Conservation (phyloP, 2,888 invertebrate genomes). For the Drosophila hamatofila region DNA sequence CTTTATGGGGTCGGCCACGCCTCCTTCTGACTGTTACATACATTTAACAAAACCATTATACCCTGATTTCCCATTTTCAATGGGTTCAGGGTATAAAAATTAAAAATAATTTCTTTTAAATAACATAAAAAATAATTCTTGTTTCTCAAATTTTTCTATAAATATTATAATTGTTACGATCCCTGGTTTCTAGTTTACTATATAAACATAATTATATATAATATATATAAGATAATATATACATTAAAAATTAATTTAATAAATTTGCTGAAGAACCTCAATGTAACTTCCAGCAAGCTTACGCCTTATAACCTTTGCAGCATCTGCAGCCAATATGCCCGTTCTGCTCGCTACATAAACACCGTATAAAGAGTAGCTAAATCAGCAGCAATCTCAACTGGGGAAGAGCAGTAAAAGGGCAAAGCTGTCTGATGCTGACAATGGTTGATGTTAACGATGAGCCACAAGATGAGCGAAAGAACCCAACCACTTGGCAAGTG, state of each 20-base stretch:
- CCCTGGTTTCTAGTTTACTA: too few relatives aligned
- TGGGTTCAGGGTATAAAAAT: too few relatives aligned
- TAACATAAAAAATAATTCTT: too few relatives aligned
- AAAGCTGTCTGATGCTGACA: constrained; percentile 31
- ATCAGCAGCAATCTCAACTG: constrained; percentile 13
- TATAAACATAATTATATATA: too few relatives aligned
- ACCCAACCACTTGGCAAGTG: constrained; percentile 35
- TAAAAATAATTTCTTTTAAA: too few relatives aligned
- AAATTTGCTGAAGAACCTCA: too few relatives aligned
- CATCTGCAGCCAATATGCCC: constrained; percentile 7
- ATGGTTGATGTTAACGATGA: constrained; percentile 31
- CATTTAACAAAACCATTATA: too few relatives aligned
- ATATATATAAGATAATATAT: neutral
- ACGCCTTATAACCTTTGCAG: neutral
- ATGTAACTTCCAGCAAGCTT: neutral
- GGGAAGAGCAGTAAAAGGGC: constrained; percentile 40
- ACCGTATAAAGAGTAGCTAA: constrained; percentile 14
- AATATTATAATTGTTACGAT: too few relatives aligned
- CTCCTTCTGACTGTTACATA: too few relatives aligned
- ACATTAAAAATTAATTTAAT: neutral
- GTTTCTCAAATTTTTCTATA: too few relatives aligned
- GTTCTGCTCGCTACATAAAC: neutral
- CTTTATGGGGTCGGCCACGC: too few relatives aligned
- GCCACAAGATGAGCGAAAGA: constrained; percentile 12
- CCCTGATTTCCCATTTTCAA: too few relatives aligned